Evolutionary conservation across 2,113 vertebrate species (phyloP), one percentile per base, ranked within the genome.

Genomic region (Hemicordylus capensis): DNA sequence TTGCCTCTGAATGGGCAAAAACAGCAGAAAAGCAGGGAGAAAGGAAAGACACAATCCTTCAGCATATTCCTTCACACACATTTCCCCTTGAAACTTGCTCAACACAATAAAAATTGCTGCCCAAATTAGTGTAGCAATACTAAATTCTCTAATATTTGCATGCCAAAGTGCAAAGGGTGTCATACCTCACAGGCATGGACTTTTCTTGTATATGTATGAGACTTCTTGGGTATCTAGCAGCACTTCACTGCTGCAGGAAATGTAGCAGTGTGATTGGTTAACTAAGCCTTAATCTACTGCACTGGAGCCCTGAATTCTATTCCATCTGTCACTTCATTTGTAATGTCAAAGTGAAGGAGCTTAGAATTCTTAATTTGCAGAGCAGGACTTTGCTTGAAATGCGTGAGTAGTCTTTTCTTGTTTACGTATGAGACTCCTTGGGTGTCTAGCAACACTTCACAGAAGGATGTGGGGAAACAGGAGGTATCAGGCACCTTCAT

Each of bases 241-340:
- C n/a, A n/a, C n/a, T n/a, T n/a, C n/a, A n/a, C 37, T 77, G 48
- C 39, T 46, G 51, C 51, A 59, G 37, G 54, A 46, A 85, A 59
- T 6, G 8, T 46, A 70, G 63, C 63, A 12, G 31, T 24, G 14
- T 19, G 54, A 44, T 28, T 78, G 83, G 78, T 59, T 59, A 85
- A 78, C 75, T 77, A 44, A 67, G 63, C 28, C 42, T 22, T 58
- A 14, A 64, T 85, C 64, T 77, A 69, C 75, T 20, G 26, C 17
- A 51, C 34, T 17, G 48, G 34, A 67, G 17, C 39, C 37, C 64
- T 48, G 83, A 78, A 58, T 39, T 77, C 83, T 58, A 56, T 69
- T 58, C 75, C 51, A 69, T 77, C 19, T n/a, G 44, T 76, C 48
- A 84, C 48, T 26, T 42, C 63, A 85, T 85, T 69, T 85, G 83